Evolutionary conservation across 2,888 invertebrate species (phyloP).

Genomic region (Lagria hirta): DNA sequence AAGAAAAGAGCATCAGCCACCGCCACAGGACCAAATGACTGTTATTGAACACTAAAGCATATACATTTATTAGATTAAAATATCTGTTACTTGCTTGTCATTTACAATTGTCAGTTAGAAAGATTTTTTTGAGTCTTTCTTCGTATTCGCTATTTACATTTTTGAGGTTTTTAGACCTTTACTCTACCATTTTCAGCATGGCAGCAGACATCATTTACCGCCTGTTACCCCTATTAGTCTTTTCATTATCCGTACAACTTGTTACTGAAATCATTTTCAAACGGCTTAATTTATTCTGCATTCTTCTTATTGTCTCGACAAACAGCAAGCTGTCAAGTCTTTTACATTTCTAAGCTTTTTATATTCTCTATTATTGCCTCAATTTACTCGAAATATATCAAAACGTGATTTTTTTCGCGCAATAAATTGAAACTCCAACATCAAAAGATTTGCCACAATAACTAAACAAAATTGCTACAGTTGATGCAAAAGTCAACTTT

Average conservation of each 20-base stretch:
- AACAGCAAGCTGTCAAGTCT: no score
- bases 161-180: constrained; percentile 5
- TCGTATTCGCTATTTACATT: constrained; percentile 6
- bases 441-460: no score
- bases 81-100: constrained; percentile 17
- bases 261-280: constrained; percentile 17
- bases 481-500: no score
- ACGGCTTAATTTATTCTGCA: constrained; percentile 13
- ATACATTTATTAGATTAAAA: constrained; percentile 26
- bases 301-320: background rate
- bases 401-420: no score
- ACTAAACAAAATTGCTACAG: no score
- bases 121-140: constrained; percentile 12
- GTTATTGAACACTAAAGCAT: constrained; percentile 29
- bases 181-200: constrained; percentile 14
- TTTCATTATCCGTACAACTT: constrained; percentile 21
- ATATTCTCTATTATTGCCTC: no score
- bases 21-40: constrained; percentile 23
- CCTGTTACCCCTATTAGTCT: constrained; percentile 23
- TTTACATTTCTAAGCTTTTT: no score
- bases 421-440: no score
- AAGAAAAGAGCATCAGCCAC: constrained; percentile 20
- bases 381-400: no score
- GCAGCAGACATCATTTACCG: constrained; percentile 22
- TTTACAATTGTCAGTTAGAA: constrained; percentile 7